Evolutionary conservation across 1,140 invertebrate species (phyloP).

Genomic region (Matsumurasca onukii): DNA sequence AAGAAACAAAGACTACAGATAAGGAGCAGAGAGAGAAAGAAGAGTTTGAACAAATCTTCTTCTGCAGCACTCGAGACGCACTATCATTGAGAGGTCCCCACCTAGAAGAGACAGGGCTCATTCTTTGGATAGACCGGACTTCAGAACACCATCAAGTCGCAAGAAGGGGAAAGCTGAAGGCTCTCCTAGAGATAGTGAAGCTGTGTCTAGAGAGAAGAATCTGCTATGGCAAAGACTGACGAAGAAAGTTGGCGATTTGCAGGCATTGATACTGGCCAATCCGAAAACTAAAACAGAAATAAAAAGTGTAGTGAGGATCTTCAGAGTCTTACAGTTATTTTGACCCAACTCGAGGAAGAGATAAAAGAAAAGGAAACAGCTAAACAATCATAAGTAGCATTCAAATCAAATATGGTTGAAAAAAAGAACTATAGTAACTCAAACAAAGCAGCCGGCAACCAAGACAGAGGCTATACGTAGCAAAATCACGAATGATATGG

Average conservation of each 20-base stretch:
- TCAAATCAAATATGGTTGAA: neutral
- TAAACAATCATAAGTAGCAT: neutral
- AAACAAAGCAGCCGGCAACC: neutral
- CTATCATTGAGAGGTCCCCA: neutral
- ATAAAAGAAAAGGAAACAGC: neutral
- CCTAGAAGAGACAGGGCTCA: neutral
- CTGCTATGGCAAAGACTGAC: neutral
- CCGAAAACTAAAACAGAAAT: neutral
- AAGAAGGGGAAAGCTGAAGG: neutral
- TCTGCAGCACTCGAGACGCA: neutral
- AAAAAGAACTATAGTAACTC: neutral
- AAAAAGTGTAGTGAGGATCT: neutral
- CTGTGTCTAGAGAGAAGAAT: neutral
- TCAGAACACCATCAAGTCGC: neutral
- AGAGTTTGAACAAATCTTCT: neutral
- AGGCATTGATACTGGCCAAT: neutral
- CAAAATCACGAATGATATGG: neutral
- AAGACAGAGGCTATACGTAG: neutral
- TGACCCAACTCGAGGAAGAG: neutral
- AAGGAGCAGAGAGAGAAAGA: neutral
- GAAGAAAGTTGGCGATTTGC: neutral
- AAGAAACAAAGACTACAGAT: neutral
- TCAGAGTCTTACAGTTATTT: neutral
- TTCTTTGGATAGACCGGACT: neutral
- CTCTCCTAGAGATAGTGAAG: neutral